Percentiles rank a stretch among this genome's conserved stretches.
phyloP scores from a whole-genome alignment of 2,113 vertebrate genomes.

The Fukomys damarensis region DNA sequence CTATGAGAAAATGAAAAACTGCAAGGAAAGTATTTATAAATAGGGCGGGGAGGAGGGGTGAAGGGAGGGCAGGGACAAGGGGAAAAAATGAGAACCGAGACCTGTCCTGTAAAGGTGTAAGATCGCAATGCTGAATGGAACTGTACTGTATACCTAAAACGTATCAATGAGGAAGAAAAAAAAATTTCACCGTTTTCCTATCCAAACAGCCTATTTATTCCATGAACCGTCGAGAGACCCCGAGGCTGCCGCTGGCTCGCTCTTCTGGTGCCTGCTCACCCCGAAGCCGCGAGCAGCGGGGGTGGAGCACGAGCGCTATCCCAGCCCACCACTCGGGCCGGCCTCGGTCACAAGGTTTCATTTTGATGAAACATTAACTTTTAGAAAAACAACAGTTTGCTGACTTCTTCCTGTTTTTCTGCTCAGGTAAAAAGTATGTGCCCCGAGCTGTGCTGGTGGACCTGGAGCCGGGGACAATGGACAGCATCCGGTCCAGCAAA shows the following conservation, averaged over 20 bases:
- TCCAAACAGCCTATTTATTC: accelerated
- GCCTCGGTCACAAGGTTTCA: background rate
- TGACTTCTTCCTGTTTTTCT: background rate
- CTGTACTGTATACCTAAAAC: too few species aligned
- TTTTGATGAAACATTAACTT: conserved; percentile 19
- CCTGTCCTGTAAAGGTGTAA: too few species aligned
- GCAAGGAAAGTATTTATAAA: too few species aligned
- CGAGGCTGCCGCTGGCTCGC: background rate
- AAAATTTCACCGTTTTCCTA: background rate
- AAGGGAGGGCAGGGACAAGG: too few species aligned
- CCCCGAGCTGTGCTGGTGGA: conserved; percentile 95
- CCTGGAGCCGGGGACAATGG: conserved; percentile 97
- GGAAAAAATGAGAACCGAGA: too few species aligned
- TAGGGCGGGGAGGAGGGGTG: too few species aligned
- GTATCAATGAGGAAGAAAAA: too few species aligned
- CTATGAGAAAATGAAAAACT: too few species aligned
- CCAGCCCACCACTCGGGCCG: background rate
- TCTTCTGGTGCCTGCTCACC: background rate
- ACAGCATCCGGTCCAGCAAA: conserved; percentile 94
- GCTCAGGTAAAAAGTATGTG: conserved; percentile 91
- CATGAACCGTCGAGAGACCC: background rate
- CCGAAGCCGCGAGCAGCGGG: too few species aligned
- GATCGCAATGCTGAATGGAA: too few species aligned
- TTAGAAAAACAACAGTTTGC: background rate
- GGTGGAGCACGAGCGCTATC: background rate